Conservation (phyloP, 2,113 vertebrate genomes). For the Accipiter virgatus region DNA sequence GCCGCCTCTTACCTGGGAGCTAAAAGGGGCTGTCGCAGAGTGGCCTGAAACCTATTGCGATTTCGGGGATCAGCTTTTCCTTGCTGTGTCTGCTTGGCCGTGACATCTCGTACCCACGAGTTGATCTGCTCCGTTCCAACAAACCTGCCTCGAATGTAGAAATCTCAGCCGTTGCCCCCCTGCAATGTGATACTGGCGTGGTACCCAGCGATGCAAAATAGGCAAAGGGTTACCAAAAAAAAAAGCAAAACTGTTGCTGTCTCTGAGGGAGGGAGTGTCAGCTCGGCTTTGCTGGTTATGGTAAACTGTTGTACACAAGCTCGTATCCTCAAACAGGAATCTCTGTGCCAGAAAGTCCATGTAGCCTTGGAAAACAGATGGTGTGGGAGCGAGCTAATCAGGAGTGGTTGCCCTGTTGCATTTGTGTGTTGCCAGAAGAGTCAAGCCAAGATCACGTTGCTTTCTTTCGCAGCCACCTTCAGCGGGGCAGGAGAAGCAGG, state of each 20-base stretch:
- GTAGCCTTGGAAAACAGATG: constrained; percentile 52
- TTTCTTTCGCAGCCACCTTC: constrained; percentile 19
- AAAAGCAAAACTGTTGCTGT: not conserved
- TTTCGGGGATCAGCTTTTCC: not conserved
- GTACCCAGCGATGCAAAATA: not conserved
- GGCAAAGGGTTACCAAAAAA: not conserved
- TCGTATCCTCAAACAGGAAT: constrained; percentile 21
- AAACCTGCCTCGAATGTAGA: not conserved
- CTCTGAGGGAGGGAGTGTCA: constrained; percentile 35
- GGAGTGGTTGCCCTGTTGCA: constrained; percentile 44
- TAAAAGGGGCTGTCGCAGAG: not conserved
- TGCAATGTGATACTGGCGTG: not conserved
- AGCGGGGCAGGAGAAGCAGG: not conserved
- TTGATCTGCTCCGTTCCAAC: not conserved
- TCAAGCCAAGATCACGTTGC: constrained; percentile 20
- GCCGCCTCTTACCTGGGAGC: not conserved
- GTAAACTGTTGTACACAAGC: constrained; percentile 61
- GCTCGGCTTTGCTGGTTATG: constrained; percentile 28
- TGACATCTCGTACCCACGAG: not conserved
- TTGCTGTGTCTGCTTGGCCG: not conserved
- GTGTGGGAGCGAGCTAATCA: constrained; percentile 36
- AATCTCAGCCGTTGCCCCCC: not conserved
- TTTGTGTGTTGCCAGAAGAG: constrained; percentile 34
- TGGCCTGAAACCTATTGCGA: accelerated
- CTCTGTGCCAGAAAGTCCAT: constrained; percentile 48